Evolutionary conservation across 2,113 vertebrate species (phyloP).

Genomic region (Sinosuthora webbiana): DNA sequence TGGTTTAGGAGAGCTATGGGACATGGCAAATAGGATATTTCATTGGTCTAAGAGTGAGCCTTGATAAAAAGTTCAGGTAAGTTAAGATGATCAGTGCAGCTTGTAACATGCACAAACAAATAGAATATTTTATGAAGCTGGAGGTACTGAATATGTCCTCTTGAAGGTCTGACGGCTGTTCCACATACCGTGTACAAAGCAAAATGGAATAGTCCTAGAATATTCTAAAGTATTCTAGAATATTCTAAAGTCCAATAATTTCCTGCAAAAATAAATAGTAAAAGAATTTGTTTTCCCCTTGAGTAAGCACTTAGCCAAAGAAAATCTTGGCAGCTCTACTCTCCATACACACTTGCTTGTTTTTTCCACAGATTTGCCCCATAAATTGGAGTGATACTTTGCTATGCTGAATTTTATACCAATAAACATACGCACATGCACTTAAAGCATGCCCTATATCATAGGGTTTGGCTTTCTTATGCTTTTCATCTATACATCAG

Average conservation of each 20-base stretch:
- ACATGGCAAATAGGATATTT: background rate
- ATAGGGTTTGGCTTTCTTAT: background rate
- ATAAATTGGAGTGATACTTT: background rate
- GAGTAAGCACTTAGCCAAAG: background rate
- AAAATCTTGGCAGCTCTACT: background rate
- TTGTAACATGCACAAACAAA: background rate
- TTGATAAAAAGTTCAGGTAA: conserved; percentile 55
- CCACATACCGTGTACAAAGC: accelerated
- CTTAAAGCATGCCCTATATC: background rate
- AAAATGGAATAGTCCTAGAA: background rate
- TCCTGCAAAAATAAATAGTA: background rate
- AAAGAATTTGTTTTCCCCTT: background rate
- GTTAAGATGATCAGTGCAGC: background rate
- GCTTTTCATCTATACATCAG: background rate
- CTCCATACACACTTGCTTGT: background rate
- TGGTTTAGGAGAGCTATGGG: background rate
- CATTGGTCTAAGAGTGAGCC: conserved; percentile 48
- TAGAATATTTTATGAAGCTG: background rate
- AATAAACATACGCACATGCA: background rate
- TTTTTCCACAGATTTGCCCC: background rate
- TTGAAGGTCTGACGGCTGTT: background rate
- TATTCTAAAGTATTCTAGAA: background rate
- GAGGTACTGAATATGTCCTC: background rate
- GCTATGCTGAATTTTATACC: background rate
- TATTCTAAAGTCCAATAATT: background rate